Percentiles rank a stretch among this genome's conserved stretches.
Evolutionary conservation across 2,113 vertebrate genomes (phyloP).

Genomic region (Ophiodon elongatus): DNA sequence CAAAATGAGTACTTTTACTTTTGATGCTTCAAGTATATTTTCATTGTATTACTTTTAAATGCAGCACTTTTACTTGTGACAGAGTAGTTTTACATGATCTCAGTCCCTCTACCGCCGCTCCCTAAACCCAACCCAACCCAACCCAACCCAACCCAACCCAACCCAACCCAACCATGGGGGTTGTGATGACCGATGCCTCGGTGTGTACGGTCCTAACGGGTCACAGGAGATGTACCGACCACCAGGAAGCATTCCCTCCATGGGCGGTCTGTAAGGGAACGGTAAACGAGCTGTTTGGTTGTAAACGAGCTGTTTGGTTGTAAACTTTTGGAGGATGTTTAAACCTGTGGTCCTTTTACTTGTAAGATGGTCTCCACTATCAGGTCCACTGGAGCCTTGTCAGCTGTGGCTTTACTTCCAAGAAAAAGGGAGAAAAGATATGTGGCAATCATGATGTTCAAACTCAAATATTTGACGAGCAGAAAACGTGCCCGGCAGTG

Average conservation of each 20-base stretch:
- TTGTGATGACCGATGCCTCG: not conserved
- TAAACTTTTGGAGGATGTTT: not conserved
- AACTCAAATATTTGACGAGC: conserved; percentile 36
- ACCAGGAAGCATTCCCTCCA: not conserved
- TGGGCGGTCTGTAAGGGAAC: not conserved
- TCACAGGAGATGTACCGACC: no score
- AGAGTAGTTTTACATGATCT: not conserved
- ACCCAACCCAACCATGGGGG: no score
- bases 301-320: no score
- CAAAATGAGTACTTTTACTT: not conserved
- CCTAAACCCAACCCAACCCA: not conserved
- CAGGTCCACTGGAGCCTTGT: no score
- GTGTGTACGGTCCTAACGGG: not conserved
- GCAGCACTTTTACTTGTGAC: not conserved
- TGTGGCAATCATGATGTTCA: conserved; percentile 26
- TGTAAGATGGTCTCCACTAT: not conserved
- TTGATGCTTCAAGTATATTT: no score
- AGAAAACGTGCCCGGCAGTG: conserved; percentile 45
- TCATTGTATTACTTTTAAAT: not conserved
- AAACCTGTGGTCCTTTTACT: not conserved
- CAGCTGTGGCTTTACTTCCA: not conserved
- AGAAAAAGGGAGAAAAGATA: not conserved
- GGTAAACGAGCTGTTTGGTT: not conserved
- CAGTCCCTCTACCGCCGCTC: not conserved
- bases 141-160: no score